phyloP scores from a whole-genome alignment of 1,140 invertebrate species.

The Sycobia sp. region DNA sequence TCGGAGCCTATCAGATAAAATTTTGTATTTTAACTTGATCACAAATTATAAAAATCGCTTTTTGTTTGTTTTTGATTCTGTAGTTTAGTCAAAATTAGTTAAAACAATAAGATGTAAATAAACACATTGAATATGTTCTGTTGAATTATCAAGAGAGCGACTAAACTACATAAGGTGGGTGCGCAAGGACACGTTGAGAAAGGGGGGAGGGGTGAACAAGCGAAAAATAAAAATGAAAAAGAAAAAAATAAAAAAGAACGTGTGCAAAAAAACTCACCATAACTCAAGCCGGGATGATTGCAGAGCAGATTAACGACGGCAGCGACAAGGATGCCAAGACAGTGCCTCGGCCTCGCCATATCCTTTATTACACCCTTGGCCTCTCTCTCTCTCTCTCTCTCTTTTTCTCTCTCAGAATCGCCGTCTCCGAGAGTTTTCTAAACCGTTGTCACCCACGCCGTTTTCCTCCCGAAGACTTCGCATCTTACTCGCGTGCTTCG shows the following conservation, averaged over 20 bases:
- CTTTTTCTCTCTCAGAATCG: not conserved
- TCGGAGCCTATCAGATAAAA: not conserved
- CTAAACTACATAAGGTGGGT: not conserved
- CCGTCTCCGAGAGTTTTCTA: not conserved
- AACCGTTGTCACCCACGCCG: slow-evolving; percentile 1
- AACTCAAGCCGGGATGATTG: not conserved
- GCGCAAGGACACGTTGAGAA: not conserved
- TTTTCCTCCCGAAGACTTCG: slow-evolving; percentile 3
- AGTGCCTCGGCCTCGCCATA: slow-evolving; percentile 3
- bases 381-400: not conserved
- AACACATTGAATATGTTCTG: not conserved
- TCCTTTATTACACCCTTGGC: not conserved
- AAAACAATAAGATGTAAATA: not conserved
- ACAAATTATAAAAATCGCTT: not conserved
- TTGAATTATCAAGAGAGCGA: not conserved
- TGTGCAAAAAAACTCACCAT: slow-evolving; percentile 12
- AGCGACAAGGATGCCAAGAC: slow-evolving; percentile 7
- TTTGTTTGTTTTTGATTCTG: not conserved
- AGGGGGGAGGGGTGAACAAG: not conserved
- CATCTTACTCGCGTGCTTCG: slow-evolving; percentile 5
- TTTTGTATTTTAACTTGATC: not conserved
- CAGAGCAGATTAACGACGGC: slow-evolving; percentile 10
- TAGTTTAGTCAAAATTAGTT: not conserved
- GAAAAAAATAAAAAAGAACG: not conserved
- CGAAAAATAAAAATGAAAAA: not conserved